A percentile compares a stretch with the other conserved stretches of the same genome.
Evolutionary conservation across 1,140 invertebrate species (phyloP).

Genomic region (Manduca sexta): DNA sequence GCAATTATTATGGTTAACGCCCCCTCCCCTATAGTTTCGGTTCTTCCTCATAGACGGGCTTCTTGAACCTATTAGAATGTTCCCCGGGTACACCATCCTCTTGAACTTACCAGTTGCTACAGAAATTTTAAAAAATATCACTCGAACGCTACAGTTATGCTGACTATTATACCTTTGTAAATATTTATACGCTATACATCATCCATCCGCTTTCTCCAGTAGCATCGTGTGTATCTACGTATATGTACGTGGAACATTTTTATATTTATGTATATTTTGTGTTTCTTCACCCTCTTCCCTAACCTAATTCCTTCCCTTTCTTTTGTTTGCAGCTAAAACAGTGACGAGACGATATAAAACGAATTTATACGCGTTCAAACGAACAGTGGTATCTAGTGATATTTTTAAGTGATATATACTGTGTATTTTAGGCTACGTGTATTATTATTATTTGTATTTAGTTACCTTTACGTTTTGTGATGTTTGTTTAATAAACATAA

Average conservation of each 20-base stretch:
- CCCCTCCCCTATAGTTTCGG: no score
- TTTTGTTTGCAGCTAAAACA: constrained; percentile 35
- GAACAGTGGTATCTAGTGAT: constrained; percentile 20
- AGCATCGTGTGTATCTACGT: constrained; percentile 1
- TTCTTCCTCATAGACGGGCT: no score
- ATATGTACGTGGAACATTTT: background rate
- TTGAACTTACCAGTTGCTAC: no score
- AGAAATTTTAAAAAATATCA: no score
- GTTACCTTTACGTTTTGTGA: constrained; percentile 10
- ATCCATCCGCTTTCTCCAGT: background rate
- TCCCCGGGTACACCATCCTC: no score
- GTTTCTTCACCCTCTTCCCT: constrained; percentile 18
- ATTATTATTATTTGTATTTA: constrained; percentile 13
- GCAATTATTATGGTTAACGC: no score
- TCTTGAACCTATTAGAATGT: no score
- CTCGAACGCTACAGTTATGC: no score
- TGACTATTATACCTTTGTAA: no score
- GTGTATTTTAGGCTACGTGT: constrained; percentile 4
- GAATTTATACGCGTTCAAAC: constrained; percentile 5
- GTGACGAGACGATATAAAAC: constrained; percentile 16
- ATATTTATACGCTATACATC: background rate
- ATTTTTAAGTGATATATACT: constrained; percentile 14
- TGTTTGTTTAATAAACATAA: constrained; percentile 11
- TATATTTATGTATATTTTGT: constrained; percentile 12
- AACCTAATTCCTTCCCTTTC: constrained; percentile 33